These are phyloP conservation scores for Coptotermes formosanus DNA, from an alignment of 1,140 invertebrate genomes.

Conservation along the genomic window DNA sequence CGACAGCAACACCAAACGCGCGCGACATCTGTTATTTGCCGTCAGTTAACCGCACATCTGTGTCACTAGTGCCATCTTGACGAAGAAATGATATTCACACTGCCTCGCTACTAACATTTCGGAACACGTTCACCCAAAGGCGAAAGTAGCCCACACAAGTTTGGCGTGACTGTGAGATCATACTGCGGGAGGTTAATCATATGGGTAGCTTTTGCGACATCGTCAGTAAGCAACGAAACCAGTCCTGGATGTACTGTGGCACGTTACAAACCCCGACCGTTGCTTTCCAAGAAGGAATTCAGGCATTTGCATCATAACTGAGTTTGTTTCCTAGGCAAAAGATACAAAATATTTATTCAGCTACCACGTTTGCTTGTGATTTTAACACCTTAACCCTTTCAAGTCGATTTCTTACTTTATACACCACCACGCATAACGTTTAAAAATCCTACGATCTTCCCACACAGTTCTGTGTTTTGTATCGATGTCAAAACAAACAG, in stretches of 20 bases:
- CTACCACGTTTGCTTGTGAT: too few species aligned
- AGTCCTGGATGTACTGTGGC: background rate
- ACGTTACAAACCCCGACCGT: background rate
- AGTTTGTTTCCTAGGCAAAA: background rate
- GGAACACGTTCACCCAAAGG: background rate
- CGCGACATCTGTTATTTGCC: background rate
- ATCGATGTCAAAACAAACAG: too few species aligned
- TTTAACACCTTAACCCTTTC: too few species aligned
- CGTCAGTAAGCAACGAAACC: background rate
- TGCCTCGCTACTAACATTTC: background rate
- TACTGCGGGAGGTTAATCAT: background rate
- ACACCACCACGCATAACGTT: too few species aligned
- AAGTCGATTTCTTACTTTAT: too few species aligned
- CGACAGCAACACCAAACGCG: background rate
- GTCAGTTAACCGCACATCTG: background rate
- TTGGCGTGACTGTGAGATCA: background rate
- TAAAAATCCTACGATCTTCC: too few species aligned
- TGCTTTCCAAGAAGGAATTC: background rate
- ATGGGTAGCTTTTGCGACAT: background rate
- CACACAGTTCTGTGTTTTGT: too few species aligned
- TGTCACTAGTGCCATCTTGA: slow-evolving; percentile 5
- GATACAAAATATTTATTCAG: too few species aligned
- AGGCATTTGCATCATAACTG: background rate
- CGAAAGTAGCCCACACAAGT: background rate
- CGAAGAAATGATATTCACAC: background rate